Percentiles rank a stretch among this genome's conserved stretches.
phyloP scores from a whole-genome alignment of 2,113 vertebrate genomes.

The Trichomycterus rosablanca region DNA sequence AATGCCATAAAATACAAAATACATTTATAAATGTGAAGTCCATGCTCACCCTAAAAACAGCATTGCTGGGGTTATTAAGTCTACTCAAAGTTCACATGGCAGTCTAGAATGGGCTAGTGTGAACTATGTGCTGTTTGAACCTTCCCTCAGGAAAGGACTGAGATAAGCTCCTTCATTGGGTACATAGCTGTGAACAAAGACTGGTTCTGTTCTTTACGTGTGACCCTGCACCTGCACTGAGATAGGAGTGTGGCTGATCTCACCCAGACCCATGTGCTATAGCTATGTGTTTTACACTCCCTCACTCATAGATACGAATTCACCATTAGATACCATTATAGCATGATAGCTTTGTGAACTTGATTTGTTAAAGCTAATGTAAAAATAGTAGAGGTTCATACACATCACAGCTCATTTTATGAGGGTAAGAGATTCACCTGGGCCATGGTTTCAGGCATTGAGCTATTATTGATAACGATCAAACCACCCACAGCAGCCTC shows the following conservation, averaged over 20 bases:
- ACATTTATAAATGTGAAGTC: too few species aligned
- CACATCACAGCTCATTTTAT: conserved; percentile 22
- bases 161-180: conserved; percentile 42
- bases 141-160: conserved; percentile 25
- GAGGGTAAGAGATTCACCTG: conserved; percentile 29
- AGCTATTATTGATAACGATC: conserved; percentile 27
- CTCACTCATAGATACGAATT: conserved; percentile 29
- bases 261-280: conserved; percentile 43
- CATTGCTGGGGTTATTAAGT: conserved; percentile 10
- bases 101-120: conserved; percentile 8
- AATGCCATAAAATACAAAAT: too few species aligned
- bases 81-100: conserved; percentile 9
- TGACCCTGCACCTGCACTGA: conserved; percentile 57
- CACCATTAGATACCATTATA: conserved; percentile 19
- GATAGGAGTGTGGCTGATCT: conserved; percentile 39
- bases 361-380: conserved; percentile 1
- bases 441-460: conserved; percentile 6
- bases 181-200: conserved; percentile 42
- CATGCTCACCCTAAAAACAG: too few species aligned
- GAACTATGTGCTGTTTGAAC: conserved; percentile 27
- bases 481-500: conserved; percentile 15
- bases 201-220: conserved; percentile 37
- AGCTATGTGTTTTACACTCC: neutral
- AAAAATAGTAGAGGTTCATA: conserved; percentile 25
- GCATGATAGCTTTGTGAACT: conserved; percentile 16